These are phyloP conservation scores for Caerostris darwini DNA, from an alignment of 1,140 invertebrate genomes.

Conservation along the genomic window DNA sequence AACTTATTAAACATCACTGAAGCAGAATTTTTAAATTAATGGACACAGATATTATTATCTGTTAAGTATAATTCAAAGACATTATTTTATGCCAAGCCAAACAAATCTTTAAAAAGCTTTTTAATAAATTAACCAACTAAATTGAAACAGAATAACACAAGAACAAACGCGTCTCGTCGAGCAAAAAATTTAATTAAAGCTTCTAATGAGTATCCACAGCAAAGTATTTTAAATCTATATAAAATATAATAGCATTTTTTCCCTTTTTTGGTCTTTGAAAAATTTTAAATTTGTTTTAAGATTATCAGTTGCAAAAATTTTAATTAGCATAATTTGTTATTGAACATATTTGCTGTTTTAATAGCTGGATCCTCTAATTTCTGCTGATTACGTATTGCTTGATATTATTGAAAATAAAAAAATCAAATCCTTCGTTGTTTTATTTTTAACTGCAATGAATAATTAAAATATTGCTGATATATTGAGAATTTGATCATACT, in stretches of 20 bases:
- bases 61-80: no score
- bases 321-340: neutral
- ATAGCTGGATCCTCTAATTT: neutral
- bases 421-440: no score
- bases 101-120: no score
- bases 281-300: neutral
- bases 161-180: neutral
- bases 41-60: no score
- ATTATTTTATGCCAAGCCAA: no score
- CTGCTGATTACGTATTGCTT: no score
- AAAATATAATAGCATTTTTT: neutral
- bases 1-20: no score
- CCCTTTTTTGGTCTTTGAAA: neutral
- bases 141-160: neutral
- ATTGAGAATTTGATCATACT: no score
- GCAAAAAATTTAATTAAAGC: neutral
- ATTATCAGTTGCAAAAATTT: neutral
- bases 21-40: no score
- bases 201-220: neutral
- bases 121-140: neutral
- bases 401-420: no score
- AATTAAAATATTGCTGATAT: no score
- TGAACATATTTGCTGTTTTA: slow-evolving; percentile 1
- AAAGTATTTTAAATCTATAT: neutral
- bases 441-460: no score